A percentile compares a stretch with the other conserved stretches of the same genome.
These are phyloP conservation scores for Endomychus coccineus DNA, from an alignment of 2,888 invertebrate genomes.

Conservation along the genomic window DNA sequence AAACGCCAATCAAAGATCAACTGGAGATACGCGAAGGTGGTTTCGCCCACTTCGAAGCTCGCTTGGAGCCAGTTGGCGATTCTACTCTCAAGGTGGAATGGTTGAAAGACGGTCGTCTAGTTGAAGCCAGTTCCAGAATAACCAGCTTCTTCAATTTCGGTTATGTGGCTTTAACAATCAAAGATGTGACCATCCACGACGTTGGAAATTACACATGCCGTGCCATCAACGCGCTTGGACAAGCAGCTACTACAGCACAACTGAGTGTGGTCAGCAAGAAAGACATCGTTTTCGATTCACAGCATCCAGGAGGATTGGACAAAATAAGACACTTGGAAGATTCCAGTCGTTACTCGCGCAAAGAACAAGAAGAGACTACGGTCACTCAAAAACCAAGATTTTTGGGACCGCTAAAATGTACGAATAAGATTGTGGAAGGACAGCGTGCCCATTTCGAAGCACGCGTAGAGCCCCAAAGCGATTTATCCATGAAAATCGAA, in stretches of 20 bases:
- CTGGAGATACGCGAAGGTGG: constrained; percentile 82
- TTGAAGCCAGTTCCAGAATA: constrained; percentile 88
- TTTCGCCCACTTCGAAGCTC: constrained; percentile 92
- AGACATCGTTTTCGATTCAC: constrained; percentile 81
- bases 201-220: constrained; percentile 84
- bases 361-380: constrained; percentile 59
- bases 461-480: constrained; percentile 90
- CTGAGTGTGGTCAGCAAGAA: constrained; percentile 78
- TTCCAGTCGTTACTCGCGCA: constrained; percentile 61
- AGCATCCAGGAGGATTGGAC: constrained; percentile 86
- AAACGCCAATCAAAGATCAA: constrained; percentile 83
- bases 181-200: constrained; percentile 83
- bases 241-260: constrained; percentile 75
- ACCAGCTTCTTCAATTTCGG: constrained; percentile 92
- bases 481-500: constrained; percentile 85
- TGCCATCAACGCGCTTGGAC: constrained; percentile 80
- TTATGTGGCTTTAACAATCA: constrained; percentile 89
- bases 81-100: constrained; percentile 85
- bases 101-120: constrained; percentile 83
- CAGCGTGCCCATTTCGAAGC: constrained; percentile 93
- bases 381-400: constrained; percentile 79
- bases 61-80: constrained; percentile 89
- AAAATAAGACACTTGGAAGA: constrained; percentile 89
- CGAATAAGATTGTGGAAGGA: constrained; percentile 88
- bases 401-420: constrained; percentile 82